phyloP scores from a whole-genome alignment of 1,140 invertebrate species.

The Calephelis nemesis region DNA sequence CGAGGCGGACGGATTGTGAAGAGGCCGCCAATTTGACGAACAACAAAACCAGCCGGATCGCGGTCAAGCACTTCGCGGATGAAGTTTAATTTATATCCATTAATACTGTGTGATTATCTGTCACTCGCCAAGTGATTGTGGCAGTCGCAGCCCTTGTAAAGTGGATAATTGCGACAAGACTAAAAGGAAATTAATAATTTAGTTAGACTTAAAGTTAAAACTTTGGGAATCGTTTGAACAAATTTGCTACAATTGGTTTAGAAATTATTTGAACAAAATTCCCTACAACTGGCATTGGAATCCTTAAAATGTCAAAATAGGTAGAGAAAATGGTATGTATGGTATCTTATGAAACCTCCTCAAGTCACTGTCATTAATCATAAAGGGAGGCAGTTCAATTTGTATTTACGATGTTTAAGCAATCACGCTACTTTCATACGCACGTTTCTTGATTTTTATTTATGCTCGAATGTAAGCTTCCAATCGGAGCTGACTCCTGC shows the following conservation, averaged over 20 bases:
- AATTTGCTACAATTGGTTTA: too few species aligned
- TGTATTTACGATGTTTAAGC: neutral
- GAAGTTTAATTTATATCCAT: constrained; percentile 7
- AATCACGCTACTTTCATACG: neutral
- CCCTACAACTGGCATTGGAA: too few species aligned
- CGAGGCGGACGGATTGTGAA: constrained; percentile 15
- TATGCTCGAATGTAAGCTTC: neutral
- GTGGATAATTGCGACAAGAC: too few species aligned
- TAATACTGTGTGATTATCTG: neutral
- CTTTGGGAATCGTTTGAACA: too few species aligned
- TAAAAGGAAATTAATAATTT: too few species aligned
- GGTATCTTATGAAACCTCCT: too few species aligned
- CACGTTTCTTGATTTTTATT: neutral
- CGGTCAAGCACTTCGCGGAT: constrained; percentile 15
- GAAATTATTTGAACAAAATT: too few species aligned
- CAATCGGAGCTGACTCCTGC: neutral
- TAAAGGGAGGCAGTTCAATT: neutral
- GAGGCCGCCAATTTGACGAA: constrained; percentile 19
- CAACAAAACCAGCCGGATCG: constrained; percentile 20
- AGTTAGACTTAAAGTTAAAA: too few species aligned
- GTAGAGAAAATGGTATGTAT: too few species aligned
- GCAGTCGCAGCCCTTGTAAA: neutral
- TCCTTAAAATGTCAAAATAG: too few species aligned
- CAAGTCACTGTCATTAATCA: neutral
- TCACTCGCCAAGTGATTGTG: neutral